phyloP scores from a whole-genome alignment of 2,113 vertebrate species.

The Geothlypis trichas region DNA sequence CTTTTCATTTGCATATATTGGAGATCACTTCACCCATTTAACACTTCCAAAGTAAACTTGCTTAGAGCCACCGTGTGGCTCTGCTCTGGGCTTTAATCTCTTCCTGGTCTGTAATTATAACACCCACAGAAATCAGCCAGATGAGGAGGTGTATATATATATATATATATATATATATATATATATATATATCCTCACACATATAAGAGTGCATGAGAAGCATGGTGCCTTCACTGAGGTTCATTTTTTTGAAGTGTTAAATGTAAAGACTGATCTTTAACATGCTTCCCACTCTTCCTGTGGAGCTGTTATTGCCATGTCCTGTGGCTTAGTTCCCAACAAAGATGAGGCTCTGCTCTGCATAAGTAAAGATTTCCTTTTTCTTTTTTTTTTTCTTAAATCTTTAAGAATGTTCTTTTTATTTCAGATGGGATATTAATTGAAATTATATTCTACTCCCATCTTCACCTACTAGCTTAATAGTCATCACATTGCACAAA shows the following conservation, averaged over 20 bases:
- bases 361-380: neutral
- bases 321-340: neutral
- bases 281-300: neutral
- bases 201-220: neutral
- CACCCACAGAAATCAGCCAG: neutral
- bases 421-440: constrained; percentile 49
- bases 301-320: neutral
- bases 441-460: constrained; percentile 47
- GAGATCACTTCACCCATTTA: constrained; percentile 54
- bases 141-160: neutral
- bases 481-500: constrained; percentile 50
- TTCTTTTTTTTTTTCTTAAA: neutral
- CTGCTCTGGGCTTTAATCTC: neutral
- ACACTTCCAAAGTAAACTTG: constrained; percentile 38
- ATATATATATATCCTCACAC: neutral
- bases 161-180: too few relatives aligned
- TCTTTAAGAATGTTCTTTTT: constrained; percentile 33
- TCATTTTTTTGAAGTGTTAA: constrained; percentile 11
- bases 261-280: neutral
- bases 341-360: neutral
- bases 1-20: constrained; percentile 61
- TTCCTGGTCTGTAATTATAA: neutral
- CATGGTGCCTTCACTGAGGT: neutral
- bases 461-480: constrained; percentile 52
- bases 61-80: neutral